phyloP scores from a whole-genome alignment of 2,888 invertebrate species.

The Parasteatoda lunata region DNA sequence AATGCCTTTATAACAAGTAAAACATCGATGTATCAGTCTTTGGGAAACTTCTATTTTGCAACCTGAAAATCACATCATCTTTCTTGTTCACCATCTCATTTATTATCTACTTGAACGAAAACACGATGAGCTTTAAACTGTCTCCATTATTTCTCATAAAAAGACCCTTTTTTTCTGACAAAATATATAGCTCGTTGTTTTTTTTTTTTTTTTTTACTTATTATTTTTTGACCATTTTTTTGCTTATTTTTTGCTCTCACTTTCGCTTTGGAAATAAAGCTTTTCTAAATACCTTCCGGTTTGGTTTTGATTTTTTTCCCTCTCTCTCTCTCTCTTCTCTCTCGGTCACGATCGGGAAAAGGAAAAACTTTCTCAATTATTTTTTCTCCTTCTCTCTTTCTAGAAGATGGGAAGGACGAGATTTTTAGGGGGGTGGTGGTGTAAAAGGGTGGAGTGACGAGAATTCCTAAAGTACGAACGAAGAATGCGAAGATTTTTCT shows the following conservation, averaged over 20 bases:
- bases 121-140: constrained; percentile 60
- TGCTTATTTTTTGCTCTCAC: constrained; percentile 8
- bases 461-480: not conserved
- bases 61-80: constrained; percentile 36
- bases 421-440: not conserved
- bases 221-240: not conserved
- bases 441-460: not conserved
- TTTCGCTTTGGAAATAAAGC: constrained; percentile 26
- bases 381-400: not conserved
- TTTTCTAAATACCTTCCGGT: constrained; percentile 47
- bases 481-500: constrained; percentile 29
- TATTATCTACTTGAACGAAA: constrained; percentile 51
- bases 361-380: constrained; percentile 52
- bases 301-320: not conserved
- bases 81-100: constrained; percentile 34
- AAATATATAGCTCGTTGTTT: constrained; percentile 39
- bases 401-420: not conserved
- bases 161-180: constrained; percentile 36
- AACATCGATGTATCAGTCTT: not conserved
- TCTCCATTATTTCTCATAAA: constrained; percentile 62
- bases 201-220: too few species aligned
- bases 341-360: constrained; percentile 34
- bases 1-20: too few species aligned
- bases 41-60: constrained; percentile 9
- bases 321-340: not conserved